phyloP scores from a whole-genome alignment of 2,888 invertebrate genomes.

The Dicyrtoma fusca region DNA sequence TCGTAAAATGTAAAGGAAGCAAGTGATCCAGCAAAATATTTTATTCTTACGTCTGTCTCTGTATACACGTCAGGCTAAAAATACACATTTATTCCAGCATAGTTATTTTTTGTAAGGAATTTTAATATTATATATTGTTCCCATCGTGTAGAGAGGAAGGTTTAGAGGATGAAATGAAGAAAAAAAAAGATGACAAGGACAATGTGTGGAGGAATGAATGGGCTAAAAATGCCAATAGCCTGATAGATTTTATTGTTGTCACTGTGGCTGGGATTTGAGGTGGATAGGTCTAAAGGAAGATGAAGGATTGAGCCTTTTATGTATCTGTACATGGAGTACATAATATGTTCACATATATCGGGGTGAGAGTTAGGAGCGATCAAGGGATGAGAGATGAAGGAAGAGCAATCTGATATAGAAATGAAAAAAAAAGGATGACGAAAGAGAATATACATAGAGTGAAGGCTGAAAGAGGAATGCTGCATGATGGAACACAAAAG shows the following conservation, averaged over 20 bases:
- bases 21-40: too few species aligned
- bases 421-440: slow-evolving; percentile 30
- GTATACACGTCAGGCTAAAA: too few species aligned
- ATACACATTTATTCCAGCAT: too few species aligned
- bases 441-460: slow-evolving; percentile 17
- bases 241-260: slow-evolving; percentile 33
- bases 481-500: slow-evolving; percentile 33
- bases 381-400: slow-evolving; percentile 7
- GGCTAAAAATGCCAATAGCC: slow-evolving; percentile 22
- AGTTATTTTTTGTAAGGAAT: too few species aligned
- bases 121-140: too few species aligned
- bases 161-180: too few species aligned
- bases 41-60: too few species aligned
- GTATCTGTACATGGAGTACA: background rate
- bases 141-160: too few species aligned
- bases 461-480: slow-evolving; percentile 19
- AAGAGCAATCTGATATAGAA: slow-evolving; percentile 8
- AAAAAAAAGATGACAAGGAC: too few species aligned
- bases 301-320: background rate
- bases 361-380: slow-evolving; percentile 9
- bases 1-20: too few species aligned
- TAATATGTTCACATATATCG: background rate
- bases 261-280: slow-evolving; percentile 28
- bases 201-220: slow-evolving; percentile 9
- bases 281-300: background rate